phyloP scores from a whole-genome alignment of 2,113 vertebrate genomes.

The Acrocephalus arundinaceus region DNA sequence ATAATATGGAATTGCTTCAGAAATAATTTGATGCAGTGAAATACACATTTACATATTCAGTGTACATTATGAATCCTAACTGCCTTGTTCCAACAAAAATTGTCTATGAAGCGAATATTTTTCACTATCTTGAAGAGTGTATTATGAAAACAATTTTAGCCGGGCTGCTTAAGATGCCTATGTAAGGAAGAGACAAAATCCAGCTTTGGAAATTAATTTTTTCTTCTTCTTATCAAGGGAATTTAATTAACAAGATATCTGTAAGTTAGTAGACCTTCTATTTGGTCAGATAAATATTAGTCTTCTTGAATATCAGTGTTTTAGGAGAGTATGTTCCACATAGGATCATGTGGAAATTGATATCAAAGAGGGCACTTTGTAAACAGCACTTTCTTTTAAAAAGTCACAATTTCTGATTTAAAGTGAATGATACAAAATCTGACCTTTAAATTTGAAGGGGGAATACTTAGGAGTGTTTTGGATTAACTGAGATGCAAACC shows the following conservation, averaged over 20 bases:
- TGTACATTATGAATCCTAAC: not conserved
- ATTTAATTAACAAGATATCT: not conserved
- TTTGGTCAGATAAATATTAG: not conserved
- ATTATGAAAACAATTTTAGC: not conserved
- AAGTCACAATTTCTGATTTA: not conserved
- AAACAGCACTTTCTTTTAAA: accelerated
- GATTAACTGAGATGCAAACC: not conserved
- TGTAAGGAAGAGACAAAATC: not conserved
- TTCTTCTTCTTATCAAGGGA: not conserved
- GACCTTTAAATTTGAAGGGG: not conserved
- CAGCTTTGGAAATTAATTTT: not conserved
- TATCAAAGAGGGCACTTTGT: not conserved
- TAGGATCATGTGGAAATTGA: not conserved
- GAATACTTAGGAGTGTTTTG: not conserved
- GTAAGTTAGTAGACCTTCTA: not conserved
- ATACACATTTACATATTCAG: not conserved
- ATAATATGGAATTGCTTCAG: not conserved
- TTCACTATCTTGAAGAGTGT: not conserved
- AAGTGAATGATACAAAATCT: not conserved
- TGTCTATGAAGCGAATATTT: not conserved
- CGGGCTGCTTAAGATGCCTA: not conserved
- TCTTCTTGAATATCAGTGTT: not conserved
- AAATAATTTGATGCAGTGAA: not conserved
- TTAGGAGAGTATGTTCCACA: not conserved
- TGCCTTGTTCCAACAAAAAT: not conserved